phyloP scores from a whole-genome alignment of 2,797 vertebrate species.

The Gallirallus australis region DNA sequence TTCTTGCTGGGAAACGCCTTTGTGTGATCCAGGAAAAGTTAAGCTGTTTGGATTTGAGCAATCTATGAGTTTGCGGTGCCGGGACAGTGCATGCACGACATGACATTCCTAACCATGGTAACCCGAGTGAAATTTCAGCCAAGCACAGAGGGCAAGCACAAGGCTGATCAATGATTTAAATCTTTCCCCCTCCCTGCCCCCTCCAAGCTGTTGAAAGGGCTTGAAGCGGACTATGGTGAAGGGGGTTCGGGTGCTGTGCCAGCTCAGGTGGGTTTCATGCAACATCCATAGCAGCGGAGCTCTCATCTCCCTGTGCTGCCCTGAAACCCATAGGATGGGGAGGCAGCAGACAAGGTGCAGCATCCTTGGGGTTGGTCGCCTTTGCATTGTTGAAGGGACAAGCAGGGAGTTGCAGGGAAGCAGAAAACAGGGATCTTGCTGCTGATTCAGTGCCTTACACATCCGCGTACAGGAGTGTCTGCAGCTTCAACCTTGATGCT shows the following conservation, averaged over 20 bases:
- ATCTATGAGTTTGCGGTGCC: not conserved
- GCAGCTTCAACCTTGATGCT: not conserved
- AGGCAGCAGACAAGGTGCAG: not conserved
- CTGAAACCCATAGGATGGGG: not conserved
- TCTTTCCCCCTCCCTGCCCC: too few species aligned
- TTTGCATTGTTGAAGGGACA: fast-evolving
- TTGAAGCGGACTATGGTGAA: not conserved
- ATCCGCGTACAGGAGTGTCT: not conserved
- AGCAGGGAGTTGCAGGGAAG: not conserved
- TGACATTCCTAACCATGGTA: fast-evolving
- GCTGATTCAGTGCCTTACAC: not conserved
- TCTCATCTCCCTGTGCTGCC: fast-evolving
- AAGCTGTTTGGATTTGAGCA: not conserved
- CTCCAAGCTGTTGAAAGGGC: not conserved
- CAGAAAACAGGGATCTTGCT: not conserved
- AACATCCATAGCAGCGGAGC: fast-evolving
- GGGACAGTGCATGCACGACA: fast-evolving
- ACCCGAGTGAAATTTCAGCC: slow-evolving; percentile 14
- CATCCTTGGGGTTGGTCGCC: not conserved
- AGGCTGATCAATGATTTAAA: not conserved
- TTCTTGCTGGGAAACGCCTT: not conserved
- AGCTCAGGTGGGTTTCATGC: not conserved
- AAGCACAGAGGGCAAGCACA: not conserved
- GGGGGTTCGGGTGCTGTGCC: not conserved
- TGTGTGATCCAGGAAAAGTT: not conserved